Evolutionary conservation across 2,113 vertebrate species (phyloP).

Genomic region (Oxyruncus cristatus): DNA sequence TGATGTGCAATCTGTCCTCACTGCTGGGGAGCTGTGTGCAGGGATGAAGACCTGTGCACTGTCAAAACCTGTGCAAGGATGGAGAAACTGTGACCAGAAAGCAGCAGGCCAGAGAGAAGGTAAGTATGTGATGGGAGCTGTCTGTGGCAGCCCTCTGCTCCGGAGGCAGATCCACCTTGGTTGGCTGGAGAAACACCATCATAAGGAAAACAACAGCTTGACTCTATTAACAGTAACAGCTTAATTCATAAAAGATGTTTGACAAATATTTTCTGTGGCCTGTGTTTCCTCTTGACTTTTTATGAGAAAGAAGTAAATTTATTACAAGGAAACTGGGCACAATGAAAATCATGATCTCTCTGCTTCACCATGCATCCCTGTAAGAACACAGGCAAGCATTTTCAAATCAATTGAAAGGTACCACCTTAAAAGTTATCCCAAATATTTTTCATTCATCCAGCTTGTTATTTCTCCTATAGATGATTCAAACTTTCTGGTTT

Average conservation of each 20-base stretch:
- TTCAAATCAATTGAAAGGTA: neutral
- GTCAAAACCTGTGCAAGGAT: neutral
- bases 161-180: accelerated
- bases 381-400: neutral
- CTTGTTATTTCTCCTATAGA: neutral
- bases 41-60: neutral
- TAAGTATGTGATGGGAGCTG: no score
- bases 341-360: neutral
- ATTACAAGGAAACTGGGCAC: neutral
- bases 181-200: neutral
- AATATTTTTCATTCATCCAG: neutral
- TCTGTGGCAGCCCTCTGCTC: neutral
- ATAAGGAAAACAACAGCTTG: neutral
- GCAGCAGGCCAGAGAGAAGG: neutral
- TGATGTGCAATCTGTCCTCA: accelerated
- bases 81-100: neutral
- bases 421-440: neutral
- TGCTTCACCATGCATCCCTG: neutral
- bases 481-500: neutral
- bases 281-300: neutral
- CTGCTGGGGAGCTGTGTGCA: neutral
- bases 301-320: neutral
- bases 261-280: neutral
- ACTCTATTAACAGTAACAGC: neutral
- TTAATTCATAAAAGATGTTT: neutral